Evolutionary conservation across 2,113 vertebrate genomes (phyloP).

Genomic region (Fukomys damarensis): DNA sequence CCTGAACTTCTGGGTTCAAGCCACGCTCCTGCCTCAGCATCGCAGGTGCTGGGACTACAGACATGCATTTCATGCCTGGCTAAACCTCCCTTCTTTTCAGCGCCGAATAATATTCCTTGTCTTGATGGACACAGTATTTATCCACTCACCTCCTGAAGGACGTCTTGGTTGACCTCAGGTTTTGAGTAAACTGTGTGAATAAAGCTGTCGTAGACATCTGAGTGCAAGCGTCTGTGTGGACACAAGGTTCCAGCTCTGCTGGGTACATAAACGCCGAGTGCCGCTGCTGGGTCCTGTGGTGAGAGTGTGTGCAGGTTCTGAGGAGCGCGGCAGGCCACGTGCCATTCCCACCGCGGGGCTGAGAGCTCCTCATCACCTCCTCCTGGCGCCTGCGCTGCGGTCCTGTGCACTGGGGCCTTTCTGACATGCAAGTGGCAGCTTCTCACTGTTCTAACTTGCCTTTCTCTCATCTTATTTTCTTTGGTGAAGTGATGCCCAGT

Average conservation of each 20-base stretch:
- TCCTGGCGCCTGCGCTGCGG: background rate
- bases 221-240: background rate
- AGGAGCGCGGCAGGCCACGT: background rate
- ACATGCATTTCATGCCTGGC: too few relatives aligned
- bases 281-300: background rate
- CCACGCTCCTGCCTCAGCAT: background rate
- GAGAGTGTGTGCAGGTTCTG: rapidly evolving
- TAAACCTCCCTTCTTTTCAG: background rate
- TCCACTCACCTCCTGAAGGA: background rate
- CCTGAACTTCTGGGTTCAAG: background rate
- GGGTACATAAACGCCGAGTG: background rate
- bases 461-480: background rate
- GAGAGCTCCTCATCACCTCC: background rate
- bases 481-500: background rate
- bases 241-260: background rate
- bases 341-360: background rate
- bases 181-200: background rate
- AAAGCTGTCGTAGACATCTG: background rate
- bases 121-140: background rate
- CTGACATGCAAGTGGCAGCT: background rate
- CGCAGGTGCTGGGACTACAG: background rate
- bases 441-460: background rate
- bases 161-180: background rate
- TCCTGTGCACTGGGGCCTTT: background rate
- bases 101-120: background rate